Evolutionary conservation across 1,140 invertebrate genomes (phyloP), one percentile per base, ranked within the genome.

Genomic region (Lepidotrigona ventralis): DNA sequence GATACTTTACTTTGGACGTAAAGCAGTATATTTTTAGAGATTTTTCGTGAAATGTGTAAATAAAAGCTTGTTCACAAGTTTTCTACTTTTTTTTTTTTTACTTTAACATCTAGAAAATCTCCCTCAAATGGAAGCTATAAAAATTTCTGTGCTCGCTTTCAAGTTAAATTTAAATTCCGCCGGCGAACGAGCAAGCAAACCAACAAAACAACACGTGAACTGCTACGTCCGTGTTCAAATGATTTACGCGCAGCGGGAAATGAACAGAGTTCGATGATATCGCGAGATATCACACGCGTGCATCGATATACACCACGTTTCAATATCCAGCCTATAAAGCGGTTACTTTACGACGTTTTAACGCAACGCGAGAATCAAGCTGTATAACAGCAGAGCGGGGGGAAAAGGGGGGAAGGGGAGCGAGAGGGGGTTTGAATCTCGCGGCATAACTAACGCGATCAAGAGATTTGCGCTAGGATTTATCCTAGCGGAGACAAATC

Each of bases 341-440:
- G 23, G 70, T 74, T 71, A 72, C 74, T 86, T 89, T 83, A 85
- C 78, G 33, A 60, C 21, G 58, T 64, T 63, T 64, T 54, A 64
- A 63, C 58, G 26, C 12, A 19, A 51, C 12, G 21, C 39, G 23
- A 33, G n/a, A 63, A 60, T 81, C 23, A 74, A 81, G 33, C 26
- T 11, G 17, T n/a, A 29, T 14, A 17, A 8, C 26, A n/a, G 53
- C 29, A 39, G 0, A 26, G 33, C 33, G 33, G 4, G 33, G 21
- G 54, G 14, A 29, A 11, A 3, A 33, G 33, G 2, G 33, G 6
- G 39, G 8, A n/a, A n/a, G n/a, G n/a, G n/a, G n/a, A n/a, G n/a
- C n/a, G 39, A 8, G 39, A 46, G 39, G 39, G 39, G 39, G 33
- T 33, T 8, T 46, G 39, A 46, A 51, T 29, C 74, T 39, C 39